Percentiles rank a stretch among this genome's conserved stretches.
phyloP scores from a whole-genome alignment of 2,888 invertebrate species.

The Drosophila maculinotata region DNA sequence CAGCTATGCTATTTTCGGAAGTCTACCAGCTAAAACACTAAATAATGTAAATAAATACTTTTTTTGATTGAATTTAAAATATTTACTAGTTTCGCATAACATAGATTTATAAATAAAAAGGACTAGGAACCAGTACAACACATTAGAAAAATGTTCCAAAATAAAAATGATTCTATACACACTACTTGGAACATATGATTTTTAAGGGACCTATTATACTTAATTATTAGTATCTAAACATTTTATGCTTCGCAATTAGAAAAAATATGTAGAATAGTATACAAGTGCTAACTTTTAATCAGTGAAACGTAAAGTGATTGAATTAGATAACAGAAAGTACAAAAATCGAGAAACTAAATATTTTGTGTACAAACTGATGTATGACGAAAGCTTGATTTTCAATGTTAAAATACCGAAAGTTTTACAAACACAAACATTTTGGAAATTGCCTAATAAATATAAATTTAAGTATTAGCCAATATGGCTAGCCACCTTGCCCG shows the following conservation, averaged over 20 bases:
- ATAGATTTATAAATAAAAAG: slow-evolving; percentile 60
- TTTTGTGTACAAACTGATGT: slow-evolving; percentile 28
- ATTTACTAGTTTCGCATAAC: slow-evolving; percentile 66
- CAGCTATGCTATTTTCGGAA: slow-evolving; percentile 71
- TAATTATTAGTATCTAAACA: slow-evolving; percentile 15
- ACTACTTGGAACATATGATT: slow-evolving; percentile 18
- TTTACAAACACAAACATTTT: slow-evolving; percentile 14
- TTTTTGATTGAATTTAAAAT: slow-evolving; percentile 47
- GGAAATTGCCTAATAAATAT: slow-evolving; percentile 28
- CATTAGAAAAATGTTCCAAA: slow-evolving; percentile 48
- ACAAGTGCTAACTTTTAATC: slow-evolving; percentile 29
- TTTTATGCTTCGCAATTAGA: slow-evolving; percentile 18
- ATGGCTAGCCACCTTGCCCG: slow-evolving; percentile 41
- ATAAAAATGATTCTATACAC: slow-evolving; percentile 17
- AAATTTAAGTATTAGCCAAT: slow-evolving; percentile 18
- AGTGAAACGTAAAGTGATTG: slow-evolving; percentile 30
- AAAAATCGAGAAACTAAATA: slow-evolving; percentile 12
- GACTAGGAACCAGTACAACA: slow-evolving; percentile 78
- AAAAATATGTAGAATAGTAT: slow-evolving; percentile 20
- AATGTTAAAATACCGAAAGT: slow-evolving; percentile 20
- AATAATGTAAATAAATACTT: slow-evolving; percentile 75
- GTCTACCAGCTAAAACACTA: slow-evolving; percentile 51
- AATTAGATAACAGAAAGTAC: slow-evolving; percentile 19
- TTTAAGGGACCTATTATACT: slow-evolving; percentile 17
- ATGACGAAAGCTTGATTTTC: slow-evolving; percentile 18